phyloP scores from a whole-genome alignment of 2,113 vertebrate species.

The Cyrtonyx montezumae region DNA sequence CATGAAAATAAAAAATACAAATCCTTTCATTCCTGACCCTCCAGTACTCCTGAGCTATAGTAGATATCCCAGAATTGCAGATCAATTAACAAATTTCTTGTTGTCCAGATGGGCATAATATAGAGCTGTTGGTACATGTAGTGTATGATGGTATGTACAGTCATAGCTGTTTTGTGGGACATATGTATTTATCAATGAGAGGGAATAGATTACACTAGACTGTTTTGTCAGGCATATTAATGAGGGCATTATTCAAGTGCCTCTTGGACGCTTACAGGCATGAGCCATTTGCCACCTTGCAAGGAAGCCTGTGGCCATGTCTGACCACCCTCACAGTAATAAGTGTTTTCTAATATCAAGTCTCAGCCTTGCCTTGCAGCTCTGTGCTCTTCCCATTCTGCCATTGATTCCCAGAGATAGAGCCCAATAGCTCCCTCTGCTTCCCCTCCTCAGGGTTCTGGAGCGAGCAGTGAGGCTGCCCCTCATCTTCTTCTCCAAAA shows the following conservation, averaged over 20 bases:
- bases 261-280: neutral
- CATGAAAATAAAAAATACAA: neutral
- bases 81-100: neutral
- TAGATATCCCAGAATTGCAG: neutral
- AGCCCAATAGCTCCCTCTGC: neutral
- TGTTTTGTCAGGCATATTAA: neutral
- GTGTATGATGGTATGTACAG: neutral
- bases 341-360: neutral
- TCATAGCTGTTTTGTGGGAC: neutral
- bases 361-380: neutral
- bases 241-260: neutral
- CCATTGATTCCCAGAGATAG: neutral
- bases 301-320: neutral
- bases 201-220: neutral
- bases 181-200: neutral
- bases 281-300: neutral
- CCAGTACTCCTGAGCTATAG: neutral
- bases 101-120: neutral
- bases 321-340: neutral
- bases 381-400: neutral
- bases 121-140: neutral
- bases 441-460: neutral
- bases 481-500: neutral
- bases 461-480: neutral
- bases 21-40: constrained; percentile 26